Base-by-base conservation (phyloP, 2,113 vertebrate species). In the Indicator indicator region DNA sequence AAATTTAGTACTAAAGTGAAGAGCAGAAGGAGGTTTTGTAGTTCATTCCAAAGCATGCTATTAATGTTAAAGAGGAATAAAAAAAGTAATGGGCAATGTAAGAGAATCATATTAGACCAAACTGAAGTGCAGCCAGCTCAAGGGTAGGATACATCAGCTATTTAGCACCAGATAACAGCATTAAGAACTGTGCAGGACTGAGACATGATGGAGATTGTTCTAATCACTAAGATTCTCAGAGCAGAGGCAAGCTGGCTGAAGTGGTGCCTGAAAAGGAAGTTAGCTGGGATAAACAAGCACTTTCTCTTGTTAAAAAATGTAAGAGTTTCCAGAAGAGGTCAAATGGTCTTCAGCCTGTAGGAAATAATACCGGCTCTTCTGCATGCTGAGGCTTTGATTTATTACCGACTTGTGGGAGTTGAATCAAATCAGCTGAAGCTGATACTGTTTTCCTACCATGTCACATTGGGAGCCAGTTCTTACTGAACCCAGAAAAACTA, bases 381-480 rank as follows among this genome's bases (percentile, higher is more conserved):
- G 1, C 2, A 1, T 77, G 50, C 65, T 40, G 58, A 48, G 42
- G 68, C 48, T 91, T 83, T 44, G 58, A 67, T 88, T 94, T 81
- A 40, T 67, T 90, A 64, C 82, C 86, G 58, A 44, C 54, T 91
- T 2, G 7, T 68, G 56, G 76, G 44, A 93, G 62, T 36, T 75
- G 76, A 94, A 65, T 91, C 72, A 81, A 91, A 93, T 91, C 65
- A 77, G 69, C 75, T 87, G 76, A 89, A 72, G 50, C 87, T 85
- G 59, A 73, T 68, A 76, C 65, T 79, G 54, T 65, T 94, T 93
- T 89, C 50, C 2, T 83, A 60, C 85, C 56, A 14, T 79, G 56
- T 73, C 82, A 83, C 90, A 94, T 60, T 55, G 15, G 28, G 81
- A 92, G 87, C 89, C 64, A 90, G 52, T 92, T 96, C 64, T 63